phyloP scores from a whole-genome alignment of 2,888 invertebrate genomes.

The Amphimallon solstitiale region DNA sequence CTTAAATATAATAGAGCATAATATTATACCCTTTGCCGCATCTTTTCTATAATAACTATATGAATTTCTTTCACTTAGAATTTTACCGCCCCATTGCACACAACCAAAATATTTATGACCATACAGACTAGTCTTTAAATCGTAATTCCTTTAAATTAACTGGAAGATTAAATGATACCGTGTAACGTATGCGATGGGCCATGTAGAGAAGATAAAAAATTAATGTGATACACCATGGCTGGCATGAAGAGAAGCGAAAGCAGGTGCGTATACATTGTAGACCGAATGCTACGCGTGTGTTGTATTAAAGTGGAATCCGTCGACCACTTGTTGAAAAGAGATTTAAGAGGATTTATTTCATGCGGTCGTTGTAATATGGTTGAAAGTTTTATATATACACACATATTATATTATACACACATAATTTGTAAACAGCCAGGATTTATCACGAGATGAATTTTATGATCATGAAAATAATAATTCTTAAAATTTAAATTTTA shows the following conservation, averaged over 20 bases:
- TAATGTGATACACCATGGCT: conserved; percentile 5
- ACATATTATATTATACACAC: background rate
- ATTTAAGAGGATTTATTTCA: conserved; percentile 21
- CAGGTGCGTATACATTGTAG: conserved; percentile 11
- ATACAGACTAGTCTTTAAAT: conserved; percentile 9
- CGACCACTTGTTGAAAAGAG: conserved; percentile 14
- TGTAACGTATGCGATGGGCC: conserved; percentile 14
- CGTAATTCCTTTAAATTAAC: conserved; percentile 19
- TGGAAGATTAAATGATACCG: conserved; percentile 18
- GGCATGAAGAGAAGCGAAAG: background rate
- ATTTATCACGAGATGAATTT: background rate
- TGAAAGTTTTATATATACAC: conserved; percentile 7
- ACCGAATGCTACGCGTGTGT: background rate
- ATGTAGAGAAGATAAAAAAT: background rate
- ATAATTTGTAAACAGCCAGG: background rate
- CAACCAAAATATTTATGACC: conserved; percentile 25
- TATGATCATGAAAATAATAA: background rate
- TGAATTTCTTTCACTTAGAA: conserved; percentile 1
- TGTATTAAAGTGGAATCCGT: conserved; percentile 10
- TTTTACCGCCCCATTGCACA: background rate
- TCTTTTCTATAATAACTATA: too few relatives aligned
- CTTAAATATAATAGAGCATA: too few relatives aligned
- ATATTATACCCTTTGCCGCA: too few relatives aligned
- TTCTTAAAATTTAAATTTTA: conserved; percentile 16
- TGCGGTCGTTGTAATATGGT: conserved; percentile 1